Percentiles rank a stretch among this genome's conserved stretches.
These are phyloP conservation scores for Aspiorhynchus laticeps DNA, from an alignment of 2,113 vertebrate species.

Conservation along the genomic window DNA sequence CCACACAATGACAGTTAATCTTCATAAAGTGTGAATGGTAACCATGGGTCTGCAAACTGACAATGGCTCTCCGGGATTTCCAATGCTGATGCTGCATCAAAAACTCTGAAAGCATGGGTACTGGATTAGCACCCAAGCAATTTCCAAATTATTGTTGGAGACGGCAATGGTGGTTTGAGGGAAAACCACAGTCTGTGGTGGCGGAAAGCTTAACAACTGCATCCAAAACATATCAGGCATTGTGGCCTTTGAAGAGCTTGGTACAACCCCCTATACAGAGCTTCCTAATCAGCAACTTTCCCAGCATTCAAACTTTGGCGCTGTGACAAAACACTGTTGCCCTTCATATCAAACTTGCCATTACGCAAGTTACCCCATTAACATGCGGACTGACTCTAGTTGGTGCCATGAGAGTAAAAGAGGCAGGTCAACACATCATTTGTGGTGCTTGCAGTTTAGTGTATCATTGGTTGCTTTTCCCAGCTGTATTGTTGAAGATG, in stretches of 20 bases:
- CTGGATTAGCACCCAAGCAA: constrained; percentile 44
- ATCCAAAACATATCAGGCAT: constrained; percentile 27
- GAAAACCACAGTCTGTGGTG: not conserved
- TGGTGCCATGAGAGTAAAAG: not conserved
- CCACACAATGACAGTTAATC: constrained; percentile 70
- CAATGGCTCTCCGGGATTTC: constrained; percentile 62
- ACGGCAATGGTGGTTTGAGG: not conserved
- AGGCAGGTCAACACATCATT: constrained; percentile 3
- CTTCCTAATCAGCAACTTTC: constrained; percentile 40
- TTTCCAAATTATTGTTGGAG: constrained; percentile 32
- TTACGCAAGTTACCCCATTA: not conserved
- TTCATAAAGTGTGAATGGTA: constrained; percentile 67
- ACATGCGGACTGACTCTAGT: constrained; percentile 10
- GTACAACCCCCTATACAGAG: constrained; percentile 36
- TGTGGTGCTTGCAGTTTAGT: not conserved
- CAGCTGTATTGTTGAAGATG: not conserved
- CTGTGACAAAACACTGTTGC: constrained; percentile 13
- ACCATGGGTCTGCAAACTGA: constrained; percentile 58
- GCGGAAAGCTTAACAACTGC: constrained; percentile 3
- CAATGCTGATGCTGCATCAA: constrained; percentile 60
- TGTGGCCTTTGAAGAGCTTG: constrained; percentile 24
- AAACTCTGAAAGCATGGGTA: constrained; percentile 55
- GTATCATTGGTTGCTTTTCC: not conserved
- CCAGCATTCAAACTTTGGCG: constrained; percentile 37
- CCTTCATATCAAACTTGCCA: constrained; percentile 22